Evolutionary conservation across 2,797 vertebrate species (phyloP).

Genomic region (Periparus ater): DNA sequence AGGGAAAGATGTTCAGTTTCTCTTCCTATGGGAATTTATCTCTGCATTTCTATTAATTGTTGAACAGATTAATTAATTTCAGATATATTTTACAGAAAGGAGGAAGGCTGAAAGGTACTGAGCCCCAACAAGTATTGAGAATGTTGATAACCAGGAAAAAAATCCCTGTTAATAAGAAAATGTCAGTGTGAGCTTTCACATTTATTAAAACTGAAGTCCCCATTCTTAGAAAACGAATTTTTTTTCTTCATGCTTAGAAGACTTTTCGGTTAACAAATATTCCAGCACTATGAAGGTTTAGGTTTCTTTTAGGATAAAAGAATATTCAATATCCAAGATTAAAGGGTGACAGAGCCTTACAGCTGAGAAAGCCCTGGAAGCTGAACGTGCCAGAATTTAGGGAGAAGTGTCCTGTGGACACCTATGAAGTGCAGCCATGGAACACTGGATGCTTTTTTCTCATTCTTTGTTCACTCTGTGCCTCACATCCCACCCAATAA

Average conservation of each 20-base stretch:
- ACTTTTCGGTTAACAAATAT: not conserved
- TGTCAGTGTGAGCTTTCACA: not conserved
- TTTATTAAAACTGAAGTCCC: not conserved
- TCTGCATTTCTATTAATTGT: not conserved
- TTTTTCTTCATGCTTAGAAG: not conserved
- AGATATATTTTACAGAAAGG: not conserved
- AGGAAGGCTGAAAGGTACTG: not conserved
- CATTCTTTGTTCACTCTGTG: not conserved
- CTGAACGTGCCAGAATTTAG: not conserved
- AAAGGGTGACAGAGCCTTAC: not conserved
- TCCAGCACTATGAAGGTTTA: not conserved
- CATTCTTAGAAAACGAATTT: not conserved
- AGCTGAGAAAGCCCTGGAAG: not conserved
- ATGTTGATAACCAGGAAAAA: not conserved
- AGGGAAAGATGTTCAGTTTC: not conserved
- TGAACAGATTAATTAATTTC: not conserved
- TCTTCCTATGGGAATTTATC: not conserved
- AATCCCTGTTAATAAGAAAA: not conserved
- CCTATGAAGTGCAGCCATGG: not conserved
- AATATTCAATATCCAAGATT: not conserved
- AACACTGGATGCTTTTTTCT: not conserved
- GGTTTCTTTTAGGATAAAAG: not conserved
- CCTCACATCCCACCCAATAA: constrained; percentile 42
- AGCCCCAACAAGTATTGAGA: not conserved
- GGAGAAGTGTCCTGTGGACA: not conserved